Evolutionary conservation across 2,797 vertebrate species (phyloP).

Genomic region (Pelodytes ibericus): DNA sequence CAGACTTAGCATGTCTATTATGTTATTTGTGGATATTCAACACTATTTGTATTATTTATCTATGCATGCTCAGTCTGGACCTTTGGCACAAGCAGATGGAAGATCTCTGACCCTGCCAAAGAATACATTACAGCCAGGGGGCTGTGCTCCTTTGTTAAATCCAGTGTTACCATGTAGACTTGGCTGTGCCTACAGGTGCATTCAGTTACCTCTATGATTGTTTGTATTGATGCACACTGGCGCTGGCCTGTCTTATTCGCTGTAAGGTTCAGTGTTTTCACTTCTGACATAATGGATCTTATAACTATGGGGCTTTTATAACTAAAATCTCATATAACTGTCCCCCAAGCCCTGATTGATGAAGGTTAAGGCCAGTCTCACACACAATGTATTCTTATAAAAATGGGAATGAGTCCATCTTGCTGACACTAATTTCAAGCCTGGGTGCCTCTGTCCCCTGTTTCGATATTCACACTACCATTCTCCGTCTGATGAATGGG

Average conservation of each 20-base stretch:
- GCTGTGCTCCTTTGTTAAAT: no score
- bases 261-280: background rate
- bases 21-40: no score
- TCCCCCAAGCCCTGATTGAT: slow-evolving; percentile 47
- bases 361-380: slow-evolving; percentile 48
- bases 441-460: slow-evolving; percentile 39
- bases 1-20: no score
- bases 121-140: no score
- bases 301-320: slow-evolving; percentile 39
- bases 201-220: background rate
- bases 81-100: no score
- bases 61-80: no score
- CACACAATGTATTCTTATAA: slow-evolving; percentile 47
- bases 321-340: slow-evolving; percentile 53
- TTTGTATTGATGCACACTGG: slow-evolving; percentile 6
- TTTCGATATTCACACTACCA: slow-evolving; percentile 36
- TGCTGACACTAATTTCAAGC: slow-evolving; percentile 57
- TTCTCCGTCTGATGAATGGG: slow-evolving; percentile 41
- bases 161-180: no score
- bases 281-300: slow-evolving; percentile 41
- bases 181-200: background rate
- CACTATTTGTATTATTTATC: no score
- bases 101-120: no score
- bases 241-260: slow-evolving; percentile 14
- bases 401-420: slow-evolving; percentile 53